Base-by-base conservation (phyloP, 2,888 invertebrate genomes). In the Ferdinandea cuprea region DNA sequence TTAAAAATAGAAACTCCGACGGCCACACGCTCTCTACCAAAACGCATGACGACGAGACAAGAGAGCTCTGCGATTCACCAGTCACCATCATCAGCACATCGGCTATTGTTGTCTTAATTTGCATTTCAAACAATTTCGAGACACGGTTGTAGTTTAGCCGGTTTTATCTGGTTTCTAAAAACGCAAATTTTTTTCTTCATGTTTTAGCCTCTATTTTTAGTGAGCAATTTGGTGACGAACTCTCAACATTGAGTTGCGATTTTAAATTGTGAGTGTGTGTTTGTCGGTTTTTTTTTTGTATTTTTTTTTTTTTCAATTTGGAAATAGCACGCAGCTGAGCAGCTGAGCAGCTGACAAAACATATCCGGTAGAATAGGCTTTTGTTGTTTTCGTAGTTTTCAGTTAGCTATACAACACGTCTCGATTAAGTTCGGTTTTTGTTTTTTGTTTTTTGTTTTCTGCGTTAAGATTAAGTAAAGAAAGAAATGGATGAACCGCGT, bases 401-500 rank as follows among this genome's bases (percentile, higher is more conserved):
- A 68, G 76, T 77, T 46, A 32, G 30, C 30, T 44, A 46, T 28
- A n/a, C n/a, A 46, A 42, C 28, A 30, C 37, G 37, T 56, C 13
- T 44, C 11, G 30, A 42, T 69, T 40, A 17, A 56, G 77, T 63
- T 48, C 5, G 25, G 6, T 25, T 68, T 56, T 52, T 52, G 52
- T 52, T 25, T 25, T 30, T 4, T 32, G n/a, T 8, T 21, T 3
- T n/a, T n/a, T n/a, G n/a, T n/a, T n/a, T n/a, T n/a, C n/a, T n/a
- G n/a, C n/a, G n/a, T n/a, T n/a, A n/a, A n/a, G n/a, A n/a, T n/a
- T n/a, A n/a, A n/a, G n/a, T n/a, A n/a, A n/a, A n/a, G n/a, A n/a
- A n/a, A n/a, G 13, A 35, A 37, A 69, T 58, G 56, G 46, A 46
- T 9, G 44, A 21, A 32, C 19, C 19, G 9, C 32, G 28, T 44